Percentiles rank a stretch among this genome's conserved stretches.
Evolutionary conservation across 2,888 invertebrate genomes (phyloP).

Genomic region (Gonocerus acuteangulatus): DNA sequence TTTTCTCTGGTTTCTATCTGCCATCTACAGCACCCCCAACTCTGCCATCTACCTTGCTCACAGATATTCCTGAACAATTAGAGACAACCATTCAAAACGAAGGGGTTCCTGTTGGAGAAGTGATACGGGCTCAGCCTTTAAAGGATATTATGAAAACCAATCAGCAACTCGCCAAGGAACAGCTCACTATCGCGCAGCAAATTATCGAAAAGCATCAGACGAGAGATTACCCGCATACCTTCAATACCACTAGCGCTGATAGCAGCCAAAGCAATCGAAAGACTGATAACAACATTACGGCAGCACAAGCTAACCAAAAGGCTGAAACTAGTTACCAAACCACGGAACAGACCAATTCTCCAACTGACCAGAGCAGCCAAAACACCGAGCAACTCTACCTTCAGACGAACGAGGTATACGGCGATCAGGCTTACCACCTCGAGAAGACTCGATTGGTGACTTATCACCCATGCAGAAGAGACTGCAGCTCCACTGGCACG

Average conservation of each 20-base stretch:
- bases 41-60: neutral
- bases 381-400: neutral
- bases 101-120: neutral
- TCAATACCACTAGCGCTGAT: too few relatives aligned
- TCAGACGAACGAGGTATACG: neutral
- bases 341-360: neutral
- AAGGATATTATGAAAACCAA: too few relatives aligned
- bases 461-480: conserved; percentile 7
- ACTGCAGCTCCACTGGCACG: conserved; percentile 40
- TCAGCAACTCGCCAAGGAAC: too few relatives aligned
- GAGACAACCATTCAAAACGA: neutral
- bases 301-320: neutral
- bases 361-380: neutral
- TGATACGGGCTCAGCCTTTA: too few relatives aligned
- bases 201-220: too few relatives aligned
- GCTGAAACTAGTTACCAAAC: neutral
- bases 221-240: too few relatives aligned
- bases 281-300: too few relatives aligned
- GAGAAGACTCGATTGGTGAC: neutral
- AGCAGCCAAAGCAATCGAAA: too few relatives aligned
- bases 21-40: conserved; percentile 4
- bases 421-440: neutral
- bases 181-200: too few relatives aligned
- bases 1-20: conserved; percentile 16
- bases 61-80: neutral